phyloP scores from a whole-genome alignment of 2,888 invertebrate species.

The Tenodera sinensis region DNA sequence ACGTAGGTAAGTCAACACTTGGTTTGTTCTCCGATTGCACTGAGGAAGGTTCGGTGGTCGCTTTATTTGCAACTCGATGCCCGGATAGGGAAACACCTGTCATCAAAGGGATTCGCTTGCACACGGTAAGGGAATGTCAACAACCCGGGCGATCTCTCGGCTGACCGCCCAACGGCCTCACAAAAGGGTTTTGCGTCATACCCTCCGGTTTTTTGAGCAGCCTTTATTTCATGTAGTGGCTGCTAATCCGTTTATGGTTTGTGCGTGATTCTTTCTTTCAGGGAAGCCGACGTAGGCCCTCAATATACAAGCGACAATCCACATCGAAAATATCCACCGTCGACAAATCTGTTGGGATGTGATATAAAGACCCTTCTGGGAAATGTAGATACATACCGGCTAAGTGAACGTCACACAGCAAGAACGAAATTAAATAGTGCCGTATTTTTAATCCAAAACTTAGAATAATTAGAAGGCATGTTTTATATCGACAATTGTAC shows the following conservation, averaged over 20 bases:
- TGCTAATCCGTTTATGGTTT: not conserved
- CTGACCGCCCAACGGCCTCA: not conserved
- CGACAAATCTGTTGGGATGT: too few species aligned
- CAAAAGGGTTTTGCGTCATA: not conserved
- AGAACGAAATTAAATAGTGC: too few species aligned
- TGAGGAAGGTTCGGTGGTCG: not conserved
- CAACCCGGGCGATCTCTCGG: not conserved
- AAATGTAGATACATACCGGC: too few species aligned
- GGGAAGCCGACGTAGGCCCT: not conserved
- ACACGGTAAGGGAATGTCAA: not conserved
- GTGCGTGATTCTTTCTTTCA: not conserved
- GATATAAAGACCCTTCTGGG: too few species aligned
- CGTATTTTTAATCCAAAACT: too few species aligned
- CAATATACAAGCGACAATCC: not conserved
- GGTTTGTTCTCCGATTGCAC: not conserved
- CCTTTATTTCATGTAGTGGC: not conserved
- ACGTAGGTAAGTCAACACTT: not conserved
- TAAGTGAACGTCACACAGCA: too few species aligned
- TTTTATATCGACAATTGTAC: too few species aligned
- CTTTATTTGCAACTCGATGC: not conserved
- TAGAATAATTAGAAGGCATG: too few species aligned
- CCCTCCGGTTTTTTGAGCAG: not conserved
- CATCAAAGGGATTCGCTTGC: not conserved
- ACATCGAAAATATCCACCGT: too few species aligned
- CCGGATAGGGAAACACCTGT: not conserved